These are phyloP conservation scores for Brachyistius frenatus DNA, from an alignment of 2,113 vertebrate genomes.

Conservation along the genomic window DNA sequence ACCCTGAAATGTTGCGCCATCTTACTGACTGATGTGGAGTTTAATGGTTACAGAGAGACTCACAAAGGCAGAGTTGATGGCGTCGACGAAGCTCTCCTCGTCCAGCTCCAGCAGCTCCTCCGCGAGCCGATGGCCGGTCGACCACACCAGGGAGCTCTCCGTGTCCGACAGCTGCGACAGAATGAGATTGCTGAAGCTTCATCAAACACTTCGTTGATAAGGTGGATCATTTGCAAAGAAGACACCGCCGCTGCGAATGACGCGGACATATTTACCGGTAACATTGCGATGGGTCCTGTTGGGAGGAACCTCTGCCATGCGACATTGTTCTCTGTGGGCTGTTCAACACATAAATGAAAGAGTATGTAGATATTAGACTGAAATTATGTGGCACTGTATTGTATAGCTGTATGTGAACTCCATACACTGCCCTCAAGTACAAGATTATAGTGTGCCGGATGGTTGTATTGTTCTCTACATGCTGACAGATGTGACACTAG, in stretches of 20 bases:
- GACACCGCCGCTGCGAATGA: slow-evolving; percentile 1
- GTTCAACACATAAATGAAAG: slow-evolving; percentile 53
- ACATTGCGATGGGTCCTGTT: slow-evolving; percentile 93
- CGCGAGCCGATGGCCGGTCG: slow-evolving; percentile 92
- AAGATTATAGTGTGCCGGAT: slow-evolving; percentile 11
- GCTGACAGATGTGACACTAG: slow-evolving; percentile 6
- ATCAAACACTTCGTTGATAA: neutral
- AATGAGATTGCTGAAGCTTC: neutral
- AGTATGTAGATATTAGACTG: slow-evolving; percentile 16
- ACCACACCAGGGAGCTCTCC: slow-evolving; percentile 96
- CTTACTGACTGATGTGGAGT: slow-evolving; percentile 28
- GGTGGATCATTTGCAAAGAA: neutral
- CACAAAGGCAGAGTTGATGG: slow-evolving; percentile 97
- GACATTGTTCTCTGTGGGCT: slow-evolving; percentile 97
- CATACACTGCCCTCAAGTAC: slow-evolving; percentile 24
- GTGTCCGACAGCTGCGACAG: slow-evolving; percentile 91
- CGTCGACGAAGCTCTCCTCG: slow-evolving; percentile 94
- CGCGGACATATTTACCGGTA: slow-evolving; percentile 88
- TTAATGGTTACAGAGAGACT: slow-evolving; percentile 75
- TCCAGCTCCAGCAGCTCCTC: slow-evolving; percentile 90
- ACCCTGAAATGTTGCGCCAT: slow-evolving; percentile 26
- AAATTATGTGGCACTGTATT: slow-evolving; percentile 24
- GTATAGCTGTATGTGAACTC: slow-evolving; percentile 28
- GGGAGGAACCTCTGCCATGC: slow-evolving; percentile 99
- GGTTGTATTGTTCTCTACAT: slow-evolving; percentile 38